A percentile compares a stretch with the other conserved stretches of the same genome.
Conservation (phyloP, 2,797 vertebrate genomes). For the Anabacerthia variegaticeps region DNA sequence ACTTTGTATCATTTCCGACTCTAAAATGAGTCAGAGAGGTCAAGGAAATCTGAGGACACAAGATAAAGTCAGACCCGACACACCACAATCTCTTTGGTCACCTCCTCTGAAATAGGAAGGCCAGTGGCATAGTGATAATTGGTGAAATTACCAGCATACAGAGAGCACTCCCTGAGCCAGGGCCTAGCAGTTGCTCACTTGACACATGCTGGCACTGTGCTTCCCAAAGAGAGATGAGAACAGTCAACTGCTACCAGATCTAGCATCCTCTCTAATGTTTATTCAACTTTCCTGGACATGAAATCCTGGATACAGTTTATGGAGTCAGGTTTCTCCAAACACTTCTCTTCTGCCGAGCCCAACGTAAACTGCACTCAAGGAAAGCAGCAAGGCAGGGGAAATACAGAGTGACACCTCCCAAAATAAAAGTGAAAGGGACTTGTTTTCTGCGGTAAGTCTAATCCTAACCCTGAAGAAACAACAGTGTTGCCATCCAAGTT, state of each 20-base stretch:
- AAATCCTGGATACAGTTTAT: not conserved
- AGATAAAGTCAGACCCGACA: not conserved
- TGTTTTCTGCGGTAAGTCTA: not conserved
- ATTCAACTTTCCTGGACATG: not conserved
- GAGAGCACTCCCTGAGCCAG: not conserved
- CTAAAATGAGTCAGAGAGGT: not conserved
- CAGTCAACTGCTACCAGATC: not conserved
- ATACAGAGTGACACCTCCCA: not conserved
- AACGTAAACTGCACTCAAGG: not conserved
- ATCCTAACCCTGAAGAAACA: not conserved
- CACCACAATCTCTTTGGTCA: not conserved
- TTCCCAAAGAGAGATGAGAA: not conserved
- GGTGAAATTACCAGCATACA: conserved; percentile 27
- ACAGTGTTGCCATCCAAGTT: not conserved
- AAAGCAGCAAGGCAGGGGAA: not conserved
- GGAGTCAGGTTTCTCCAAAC: not conserved
- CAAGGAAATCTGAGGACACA: conserved; percentile 31
- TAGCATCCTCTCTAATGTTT: not conserved
- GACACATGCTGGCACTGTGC: not conserved
- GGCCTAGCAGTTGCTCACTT: not conserved
- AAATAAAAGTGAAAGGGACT: not conserved
- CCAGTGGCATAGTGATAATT: conserved; percentile 54
- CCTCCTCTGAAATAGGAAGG: conserved; percentile 38
- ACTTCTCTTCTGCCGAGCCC: not conserved
- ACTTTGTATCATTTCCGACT: not conserved